Conservation (phyloP, 2,113 vertebrate species). For the Puffinus mauretanicus region DNA sequence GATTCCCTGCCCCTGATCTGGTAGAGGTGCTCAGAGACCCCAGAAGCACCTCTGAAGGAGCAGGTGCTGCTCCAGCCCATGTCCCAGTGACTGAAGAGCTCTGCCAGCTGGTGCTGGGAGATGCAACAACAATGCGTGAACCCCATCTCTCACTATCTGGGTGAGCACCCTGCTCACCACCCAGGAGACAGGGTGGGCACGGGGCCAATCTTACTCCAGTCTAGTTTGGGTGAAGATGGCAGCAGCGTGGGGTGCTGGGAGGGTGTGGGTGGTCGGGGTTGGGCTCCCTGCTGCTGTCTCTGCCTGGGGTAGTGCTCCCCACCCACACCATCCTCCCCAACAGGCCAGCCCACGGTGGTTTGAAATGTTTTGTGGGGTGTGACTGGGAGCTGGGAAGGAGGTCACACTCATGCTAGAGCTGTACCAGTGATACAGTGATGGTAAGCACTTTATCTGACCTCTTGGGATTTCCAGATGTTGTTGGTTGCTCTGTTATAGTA, state of each 20-base stretch:
- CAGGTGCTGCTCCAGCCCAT: neutral
- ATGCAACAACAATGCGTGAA: fast-evolving
- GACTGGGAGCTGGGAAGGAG: neutral
- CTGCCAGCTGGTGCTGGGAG: neutral
- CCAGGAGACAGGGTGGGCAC: neutral
- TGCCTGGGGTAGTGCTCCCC: neutral
- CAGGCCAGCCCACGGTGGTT: fast-evolving
- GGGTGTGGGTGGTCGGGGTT: too few relatives aligned
- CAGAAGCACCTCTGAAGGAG: neutral
- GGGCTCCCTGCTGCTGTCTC: neutral
- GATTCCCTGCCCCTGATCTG: neutral
- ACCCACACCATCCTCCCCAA: fast-evolving
- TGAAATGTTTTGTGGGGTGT: neutral
- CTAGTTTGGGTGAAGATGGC: neutral
- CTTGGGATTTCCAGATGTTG: neutral
- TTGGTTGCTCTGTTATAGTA: neutral
- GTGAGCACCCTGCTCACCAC: neutral
- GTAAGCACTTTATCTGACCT: neutral
- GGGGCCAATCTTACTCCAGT: neutral
- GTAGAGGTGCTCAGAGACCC: neutral
- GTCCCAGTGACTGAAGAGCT: neutral
- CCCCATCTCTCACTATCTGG: neutral
- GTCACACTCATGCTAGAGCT: neutral
- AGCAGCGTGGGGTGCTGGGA: neutral
- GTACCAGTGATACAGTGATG: neutral